A percentile compares a stretch with the other conserved stretches of the same genome.
Conservation (phyloP, 2,113 vertebrate genomes). For the Etia nguti region DNA sequence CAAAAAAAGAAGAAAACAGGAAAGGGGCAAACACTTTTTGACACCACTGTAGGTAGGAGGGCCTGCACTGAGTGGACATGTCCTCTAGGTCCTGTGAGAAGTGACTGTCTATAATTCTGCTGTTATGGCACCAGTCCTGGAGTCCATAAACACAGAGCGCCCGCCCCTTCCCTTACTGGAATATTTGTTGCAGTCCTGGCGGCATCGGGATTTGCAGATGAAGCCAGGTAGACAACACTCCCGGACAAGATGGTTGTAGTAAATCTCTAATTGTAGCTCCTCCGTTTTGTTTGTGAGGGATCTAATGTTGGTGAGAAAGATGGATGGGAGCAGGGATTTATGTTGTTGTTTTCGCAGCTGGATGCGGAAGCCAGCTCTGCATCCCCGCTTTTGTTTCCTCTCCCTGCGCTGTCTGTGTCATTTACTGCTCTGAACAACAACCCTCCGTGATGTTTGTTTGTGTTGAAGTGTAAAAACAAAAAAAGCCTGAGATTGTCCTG, state of each 20-base stretch:
- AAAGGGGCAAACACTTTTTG: background rate
- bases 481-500: background rate
- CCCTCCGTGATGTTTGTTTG: background rate
- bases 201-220: background rate
- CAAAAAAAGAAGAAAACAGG: background rate
- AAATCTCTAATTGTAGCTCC: background rate
- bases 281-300: background rate
- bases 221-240: background rate
- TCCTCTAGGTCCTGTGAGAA: background rate
- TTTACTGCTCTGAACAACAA: background rate
- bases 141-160: background rate
- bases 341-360: background rate
- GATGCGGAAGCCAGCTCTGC: background rate
- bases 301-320: background rate
- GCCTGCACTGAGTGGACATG: background rate
- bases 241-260: background rate
- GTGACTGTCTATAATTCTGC: background rate
- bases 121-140: background rate
- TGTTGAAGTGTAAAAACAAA: background rate
- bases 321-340: background rate
- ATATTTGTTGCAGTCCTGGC: background rate
- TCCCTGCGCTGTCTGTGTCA: background rate
- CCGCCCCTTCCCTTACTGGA: background rate
- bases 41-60: background rate
- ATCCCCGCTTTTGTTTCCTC: background rate